Percentiles rank a stretch among this genome's conserved stretches.
These are phyloP conservation scores for Chiroxiphia lanceolata DNA, from an alignment of 2,797 vertebrate species.

Conservation along the genomic window DNA sequence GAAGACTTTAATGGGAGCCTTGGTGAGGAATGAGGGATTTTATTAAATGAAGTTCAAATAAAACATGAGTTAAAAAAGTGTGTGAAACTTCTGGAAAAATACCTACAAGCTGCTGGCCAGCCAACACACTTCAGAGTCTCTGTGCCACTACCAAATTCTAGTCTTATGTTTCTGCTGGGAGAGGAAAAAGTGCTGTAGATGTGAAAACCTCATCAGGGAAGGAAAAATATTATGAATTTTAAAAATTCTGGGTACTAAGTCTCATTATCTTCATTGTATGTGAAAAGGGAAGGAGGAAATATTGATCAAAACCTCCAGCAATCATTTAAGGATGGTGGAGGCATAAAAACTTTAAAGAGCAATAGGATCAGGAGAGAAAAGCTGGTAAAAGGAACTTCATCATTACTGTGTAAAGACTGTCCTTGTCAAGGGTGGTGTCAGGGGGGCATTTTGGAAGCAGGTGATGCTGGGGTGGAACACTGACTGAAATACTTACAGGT, in stretches of 20 bases:
- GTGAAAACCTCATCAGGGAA: neutral
- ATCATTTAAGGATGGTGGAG: neutral
- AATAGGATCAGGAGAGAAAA: neutral
- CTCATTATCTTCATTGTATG: neutral
- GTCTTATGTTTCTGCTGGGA: neutral
- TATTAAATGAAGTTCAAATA: neutral
- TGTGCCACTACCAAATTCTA: neutral
- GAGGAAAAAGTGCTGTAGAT: neutral
- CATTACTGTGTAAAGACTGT: neutral
- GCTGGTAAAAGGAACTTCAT: neutral
- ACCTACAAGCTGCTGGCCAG: neutral
- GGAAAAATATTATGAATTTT: neutral
- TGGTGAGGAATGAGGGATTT: neutral
- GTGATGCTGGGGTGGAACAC: slow-evolving; percentile 16
- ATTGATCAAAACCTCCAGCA: neutral
- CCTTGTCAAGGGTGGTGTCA: neutral
- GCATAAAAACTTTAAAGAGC: neutral
- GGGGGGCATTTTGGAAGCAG: neutral
- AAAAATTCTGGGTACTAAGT: neutral
- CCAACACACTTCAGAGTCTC: neutral
- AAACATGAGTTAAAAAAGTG: neutral
- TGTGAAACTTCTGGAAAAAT: neutral
- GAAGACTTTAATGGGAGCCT: neutral
- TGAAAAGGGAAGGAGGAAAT: neutral
- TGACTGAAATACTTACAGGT: slow-evolving; percentile 34